Evolutionary conservation across 2,888 invertebrate species (phyloP), one percentile per base, ranked within the genome.

Genomic region (Euzophera pinguis): DNA sequence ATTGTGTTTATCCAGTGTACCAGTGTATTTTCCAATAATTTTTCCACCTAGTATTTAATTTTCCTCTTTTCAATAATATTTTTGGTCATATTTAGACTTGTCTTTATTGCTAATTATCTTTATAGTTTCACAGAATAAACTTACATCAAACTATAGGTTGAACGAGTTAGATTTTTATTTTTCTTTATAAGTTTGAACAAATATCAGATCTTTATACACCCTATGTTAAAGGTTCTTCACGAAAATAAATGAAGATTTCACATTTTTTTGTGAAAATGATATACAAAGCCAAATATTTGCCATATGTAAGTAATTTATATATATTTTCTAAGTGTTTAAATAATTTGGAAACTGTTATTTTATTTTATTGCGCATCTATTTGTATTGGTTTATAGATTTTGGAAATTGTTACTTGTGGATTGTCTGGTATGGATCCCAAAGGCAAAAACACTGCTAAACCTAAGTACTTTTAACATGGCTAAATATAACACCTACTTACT

Each of bases 281-380:
- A 75, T 85, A 78, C 76, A 80, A 86, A 88, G 89, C 89, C 89
- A 89, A 90, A 89, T 86, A 88, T 86, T 89, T 89, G 89, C 89
- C 89, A 89, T 82, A 82, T 84, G 76, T 84, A 83, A 75, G 80
- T 81, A 79, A 78, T 78, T 84, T 79, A 73, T 84, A 79, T 84
- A 84, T 84, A 79, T 84, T 81, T 76, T 63, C 54, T 77, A 74
- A 75, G 72, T 75, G 71, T 78, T 79, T 71, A 63, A 71, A 70
- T 75, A 71, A 66, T 74, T 78, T 73, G 65, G 62, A 69, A 70
- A 78, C 64, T 72, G 69, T 60, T 67, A 60, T 68, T 70, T 65
- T 70, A 65, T 63, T 69, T 63, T 62, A 52, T 14, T 39, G 39
- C 49, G 27, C 32, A 45, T 10, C 39, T 29, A 60, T 63, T 63